Conservation (phyloP, 1,140 invertebrate species). For the Cyclina sinensis region DNA sequence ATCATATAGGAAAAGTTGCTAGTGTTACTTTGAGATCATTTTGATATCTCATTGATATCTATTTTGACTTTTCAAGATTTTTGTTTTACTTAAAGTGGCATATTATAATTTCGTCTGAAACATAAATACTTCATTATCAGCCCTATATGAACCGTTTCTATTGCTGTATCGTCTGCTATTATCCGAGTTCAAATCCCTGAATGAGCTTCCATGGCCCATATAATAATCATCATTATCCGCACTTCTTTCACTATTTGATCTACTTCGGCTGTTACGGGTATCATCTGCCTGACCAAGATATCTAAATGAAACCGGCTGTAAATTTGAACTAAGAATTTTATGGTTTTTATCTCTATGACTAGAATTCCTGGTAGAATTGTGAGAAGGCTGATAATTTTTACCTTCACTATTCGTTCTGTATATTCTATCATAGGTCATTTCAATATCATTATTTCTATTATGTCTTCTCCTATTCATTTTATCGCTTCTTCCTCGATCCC, state of each 20-base stretch:
- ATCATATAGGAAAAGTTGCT: too few species aligned
- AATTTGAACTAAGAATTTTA: conserved; percentile 30
- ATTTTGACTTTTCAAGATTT: too few species aligned
- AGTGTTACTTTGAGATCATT: too few species aligned
- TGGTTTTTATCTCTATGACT: neutral
- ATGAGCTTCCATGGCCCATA: neutral
- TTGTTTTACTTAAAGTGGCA: too few species aligned
- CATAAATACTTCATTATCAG: conserved; percentile 26
- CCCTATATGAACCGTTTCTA: conserved; percentile 23
- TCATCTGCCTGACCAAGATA: neutral
- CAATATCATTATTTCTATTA: neutral
- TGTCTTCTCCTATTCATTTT: neutral
- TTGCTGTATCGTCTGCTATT: conserved; percentile 9
- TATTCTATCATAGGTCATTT: neutral
- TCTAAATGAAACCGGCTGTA: neutral
- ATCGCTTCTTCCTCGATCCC: neutral
- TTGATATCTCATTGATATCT: too few species aligned
- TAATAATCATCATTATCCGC: neutral
- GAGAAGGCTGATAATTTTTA: neutral
- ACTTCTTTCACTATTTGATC: neutral
- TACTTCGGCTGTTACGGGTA: neutral
- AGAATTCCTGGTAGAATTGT: neutral
- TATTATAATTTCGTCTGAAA: conserved; percentile 55
- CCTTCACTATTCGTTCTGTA: neutral
- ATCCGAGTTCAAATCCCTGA: neutral